Evolutionary conservation across 2,797 vertebrate species (phyloP).

Genomic region (Periparus ater): DNA sequence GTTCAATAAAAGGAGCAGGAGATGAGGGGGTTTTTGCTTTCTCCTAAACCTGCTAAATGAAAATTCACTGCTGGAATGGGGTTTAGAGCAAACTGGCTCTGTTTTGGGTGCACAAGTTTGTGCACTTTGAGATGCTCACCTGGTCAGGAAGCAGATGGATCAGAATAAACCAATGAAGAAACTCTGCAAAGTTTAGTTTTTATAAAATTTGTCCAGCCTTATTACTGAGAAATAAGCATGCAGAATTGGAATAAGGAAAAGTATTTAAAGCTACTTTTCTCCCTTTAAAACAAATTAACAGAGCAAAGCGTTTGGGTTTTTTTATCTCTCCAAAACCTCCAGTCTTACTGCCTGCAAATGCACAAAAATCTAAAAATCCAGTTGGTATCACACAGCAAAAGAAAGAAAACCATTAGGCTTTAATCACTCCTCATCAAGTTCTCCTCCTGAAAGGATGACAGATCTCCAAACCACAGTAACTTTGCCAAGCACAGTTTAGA

Average conservation of each 20-base stretch:
- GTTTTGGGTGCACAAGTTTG: neutral
- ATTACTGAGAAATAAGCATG: neutral
- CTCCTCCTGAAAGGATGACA: constrained; percentile 16
- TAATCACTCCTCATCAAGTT: neutral
- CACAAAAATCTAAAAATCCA: neutral
- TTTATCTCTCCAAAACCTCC: neutral
- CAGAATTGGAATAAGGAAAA: neutral
- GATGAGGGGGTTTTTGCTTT: neutral
- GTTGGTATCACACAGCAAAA: neutral
- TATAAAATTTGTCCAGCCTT: neutral
- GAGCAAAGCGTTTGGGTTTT: neutral
- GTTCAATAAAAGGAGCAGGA: neutral
- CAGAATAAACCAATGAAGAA: neutral
- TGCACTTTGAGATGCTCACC: neutral
- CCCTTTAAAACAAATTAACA: neutral
- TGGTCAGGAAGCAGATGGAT: neutral
- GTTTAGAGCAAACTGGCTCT: neutral
- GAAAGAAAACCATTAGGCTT: neutral
- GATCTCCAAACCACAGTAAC: neutral
- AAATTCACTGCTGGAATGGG: neutral
- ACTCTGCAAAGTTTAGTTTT: neutral
- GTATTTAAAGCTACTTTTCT: neutral
- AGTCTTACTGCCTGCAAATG: neutral
- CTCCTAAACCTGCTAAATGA: neutral
- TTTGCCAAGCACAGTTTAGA: constrained; percentile 12